Percentiles rank a stretch among this genome's conserved stretches.
These are phyloP conservation scores for Nyctalus aviator DNA, from an alignment of 2,797 vertebrate genomes.

Conservation along the genomic window DNA sequence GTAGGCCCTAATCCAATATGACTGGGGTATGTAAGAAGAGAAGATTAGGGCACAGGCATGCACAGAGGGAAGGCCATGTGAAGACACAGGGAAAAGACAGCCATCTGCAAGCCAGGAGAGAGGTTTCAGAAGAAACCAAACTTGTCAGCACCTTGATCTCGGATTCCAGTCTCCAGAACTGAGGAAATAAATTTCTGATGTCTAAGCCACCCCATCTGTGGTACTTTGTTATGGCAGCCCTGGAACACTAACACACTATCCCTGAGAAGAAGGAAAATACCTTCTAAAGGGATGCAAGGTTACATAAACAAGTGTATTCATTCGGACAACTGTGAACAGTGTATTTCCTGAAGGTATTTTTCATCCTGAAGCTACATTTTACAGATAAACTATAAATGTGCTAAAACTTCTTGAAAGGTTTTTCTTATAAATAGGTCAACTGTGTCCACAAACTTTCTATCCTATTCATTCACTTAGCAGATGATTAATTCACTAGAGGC, in stretches of 20 bases:
- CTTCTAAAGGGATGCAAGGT: background rate
- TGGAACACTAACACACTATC: background rate
- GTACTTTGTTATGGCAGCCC: background rate
- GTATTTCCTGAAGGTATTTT: background rate
- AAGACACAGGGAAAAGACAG: background rate
- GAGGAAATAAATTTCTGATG: background rate
- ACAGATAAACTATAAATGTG: slow-evolving; percentile 33
- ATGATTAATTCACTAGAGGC: slow-evolving; percentile 13
- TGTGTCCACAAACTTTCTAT: background rate
- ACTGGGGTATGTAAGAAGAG: background rate
- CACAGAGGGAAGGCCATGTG: background rate
- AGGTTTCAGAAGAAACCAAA: background rate
- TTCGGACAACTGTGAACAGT: background rate
- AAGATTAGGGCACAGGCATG: background rate
- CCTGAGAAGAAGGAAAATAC: background rate
- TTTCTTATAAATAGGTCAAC: background rate
- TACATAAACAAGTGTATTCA: background rate
- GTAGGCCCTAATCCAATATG: background rate
- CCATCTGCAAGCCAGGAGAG: background rate
- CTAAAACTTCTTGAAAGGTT: slow-evolving; percentile 31
- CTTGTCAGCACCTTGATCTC: background rate
- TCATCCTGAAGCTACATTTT: background rate
- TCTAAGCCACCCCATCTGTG: background rate
- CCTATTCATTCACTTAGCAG: background rate
- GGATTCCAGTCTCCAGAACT: background rate